Percentiles rank a stretch among this genome's conserved stretches.
Conservation (phyloP, 2,113 vertebrate species). For the Madoqua kirkii region DNA sequence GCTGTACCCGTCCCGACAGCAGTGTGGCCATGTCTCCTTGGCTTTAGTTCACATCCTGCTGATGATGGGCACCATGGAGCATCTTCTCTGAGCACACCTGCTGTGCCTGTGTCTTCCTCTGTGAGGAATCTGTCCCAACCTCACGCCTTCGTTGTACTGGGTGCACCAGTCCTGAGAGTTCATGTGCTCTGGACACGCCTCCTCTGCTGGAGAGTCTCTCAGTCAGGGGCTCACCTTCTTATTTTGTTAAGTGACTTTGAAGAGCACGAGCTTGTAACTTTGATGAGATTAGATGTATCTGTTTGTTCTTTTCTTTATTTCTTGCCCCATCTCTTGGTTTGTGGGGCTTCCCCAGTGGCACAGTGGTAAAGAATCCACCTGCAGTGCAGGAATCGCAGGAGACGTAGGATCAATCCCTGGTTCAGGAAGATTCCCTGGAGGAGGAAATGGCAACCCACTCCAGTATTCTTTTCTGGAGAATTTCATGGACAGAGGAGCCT, state of each 20-base stretch:
- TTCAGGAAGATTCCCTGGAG: background rate
- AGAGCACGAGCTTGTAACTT: fast-evolving
- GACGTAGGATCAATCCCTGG: fast-evolving
- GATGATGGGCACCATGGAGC: background rate
- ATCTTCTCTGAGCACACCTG: fast-evolving
- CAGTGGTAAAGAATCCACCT: background rate
- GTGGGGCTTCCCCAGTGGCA: background rate
- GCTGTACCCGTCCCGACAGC: fast-evolving
- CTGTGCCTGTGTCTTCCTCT: fast-evolving
- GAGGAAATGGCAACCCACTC: background rate
- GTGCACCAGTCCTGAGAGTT: fast-evolving
- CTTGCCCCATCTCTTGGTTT: background rate
- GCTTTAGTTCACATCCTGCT: background rate
- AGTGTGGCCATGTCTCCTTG: background rate
- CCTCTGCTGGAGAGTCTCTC: fast-evolving
- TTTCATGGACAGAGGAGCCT: background rate
- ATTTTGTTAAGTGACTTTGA: background rate
- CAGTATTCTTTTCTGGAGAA: background rate
- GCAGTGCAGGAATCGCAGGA: background rate
- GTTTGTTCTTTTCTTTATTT: background rate
- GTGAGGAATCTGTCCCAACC: background rate
- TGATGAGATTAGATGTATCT: fast-evolving
- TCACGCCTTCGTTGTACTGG: fast-evolving
- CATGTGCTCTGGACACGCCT: fast-evolving
- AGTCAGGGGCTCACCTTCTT: background rate